Evolutionary conservation across 2,888 invertebrate species (phyloP).

Genomic region (Hemaris fuciformis): DNA sequence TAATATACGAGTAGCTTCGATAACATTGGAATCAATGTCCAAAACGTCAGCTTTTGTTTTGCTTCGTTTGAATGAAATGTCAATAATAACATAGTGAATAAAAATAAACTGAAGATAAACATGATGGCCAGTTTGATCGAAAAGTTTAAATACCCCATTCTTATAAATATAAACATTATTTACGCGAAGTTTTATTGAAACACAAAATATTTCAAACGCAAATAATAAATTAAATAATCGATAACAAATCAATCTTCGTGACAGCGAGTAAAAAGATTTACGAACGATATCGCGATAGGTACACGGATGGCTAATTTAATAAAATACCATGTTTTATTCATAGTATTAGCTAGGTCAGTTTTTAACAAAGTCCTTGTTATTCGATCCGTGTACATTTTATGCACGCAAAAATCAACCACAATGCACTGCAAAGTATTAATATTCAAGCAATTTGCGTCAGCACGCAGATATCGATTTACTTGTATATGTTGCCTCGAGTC

Average conservation of each 20-base stretch:
- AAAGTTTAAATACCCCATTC: background rate
- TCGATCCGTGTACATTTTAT: background rate
- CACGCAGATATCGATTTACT: background rate
- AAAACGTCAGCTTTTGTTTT: too few species aligned
- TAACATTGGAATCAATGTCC: too few species aligned
- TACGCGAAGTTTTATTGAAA: background rate
- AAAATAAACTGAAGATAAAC: too few species aligned
- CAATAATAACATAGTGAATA: too few species aligned
- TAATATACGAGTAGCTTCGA: too few species aligned
- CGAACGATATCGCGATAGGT: constrained; percentile 23
- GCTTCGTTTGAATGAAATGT: too few species aligned
- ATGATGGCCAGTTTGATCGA: too few species aligned
- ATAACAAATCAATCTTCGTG: constrained; percentile 34
- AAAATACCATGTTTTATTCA: constrained; percentile 8
- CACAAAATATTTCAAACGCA: background rate
- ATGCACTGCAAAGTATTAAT: background rate
- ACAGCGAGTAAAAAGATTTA: constrained; percentile 38
- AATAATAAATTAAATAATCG: constrained; percentile 23
- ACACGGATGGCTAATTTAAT: constrained; percentile 14
- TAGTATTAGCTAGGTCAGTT: constrained; percentile 8
- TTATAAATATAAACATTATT: background rate
- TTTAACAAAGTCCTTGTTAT: background rate
- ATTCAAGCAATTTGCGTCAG: background rate
- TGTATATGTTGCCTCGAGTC: background rate
- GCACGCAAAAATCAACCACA: background rate